phyloP scores from a whole-genome alignment of 1,140 invertebrate species.

The Drosophila rhopaloa region DNA sequence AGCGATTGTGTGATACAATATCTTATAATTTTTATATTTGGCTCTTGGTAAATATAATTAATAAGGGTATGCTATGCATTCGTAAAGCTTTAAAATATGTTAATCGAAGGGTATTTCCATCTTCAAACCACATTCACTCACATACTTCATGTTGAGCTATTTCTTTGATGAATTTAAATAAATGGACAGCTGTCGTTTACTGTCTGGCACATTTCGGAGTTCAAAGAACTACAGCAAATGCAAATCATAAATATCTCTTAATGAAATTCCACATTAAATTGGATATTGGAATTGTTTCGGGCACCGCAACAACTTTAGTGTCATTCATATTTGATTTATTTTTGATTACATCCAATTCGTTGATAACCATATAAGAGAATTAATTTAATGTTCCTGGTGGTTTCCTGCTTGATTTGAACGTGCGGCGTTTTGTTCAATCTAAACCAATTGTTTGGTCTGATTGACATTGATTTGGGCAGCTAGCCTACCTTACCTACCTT shows the following conservation, averaged over 20 bases:
- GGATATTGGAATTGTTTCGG: conserved; percentile 1
- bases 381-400: conserved; percentile 39
- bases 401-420: conserved; percentile 25
- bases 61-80: too few relatives aligned
- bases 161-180: conserved; percentile 13
- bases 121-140: not conserved
- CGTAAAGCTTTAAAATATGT: too few relatives aligned
- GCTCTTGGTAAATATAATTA: too few relatives aligned
- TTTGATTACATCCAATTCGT: conserved; percentile 25
- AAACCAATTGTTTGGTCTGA: conserved; percentile 55
- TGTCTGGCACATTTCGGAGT: not conserved
- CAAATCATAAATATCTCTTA: conserved; percentile 35
- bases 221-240: conserved; percentile 8
- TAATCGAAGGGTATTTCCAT: too few relatives aligned
- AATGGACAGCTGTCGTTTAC: conserved; percentile 4
- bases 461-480: conserved; percentile 43
- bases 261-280: conserved; percentile 28
- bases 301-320: conserved; percentile 1
- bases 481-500: too few relatives aligned
- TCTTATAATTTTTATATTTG: too few relatives aligned
- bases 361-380: conserved; percentile 16
- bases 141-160: not conserved
- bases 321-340: conserved; percentile 27
- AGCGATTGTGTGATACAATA: too few relatives aligned
- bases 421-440: conserved; percentile 50